phyloP scores from a whole-genome alignment of 2,888 invertebrate species.

The Drosophila nigricruria region DNA sequence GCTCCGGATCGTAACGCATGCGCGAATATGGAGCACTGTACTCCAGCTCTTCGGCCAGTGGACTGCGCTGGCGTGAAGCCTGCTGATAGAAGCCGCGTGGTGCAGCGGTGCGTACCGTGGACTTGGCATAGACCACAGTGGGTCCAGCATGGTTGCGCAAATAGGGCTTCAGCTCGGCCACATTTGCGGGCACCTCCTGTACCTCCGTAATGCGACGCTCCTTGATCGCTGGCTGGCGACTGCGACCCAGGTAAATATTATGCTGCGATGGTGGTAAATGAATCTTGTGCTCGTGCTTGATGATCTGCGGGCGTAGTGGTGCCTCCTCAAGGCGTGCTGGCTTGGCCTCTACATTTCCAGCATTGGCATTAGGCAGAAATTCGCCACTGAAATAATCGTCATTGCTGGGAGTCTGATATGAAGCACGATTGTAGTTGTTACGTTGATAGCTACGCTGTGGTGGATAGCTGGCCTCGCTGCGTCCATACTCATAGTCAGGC shows the following conservation, averaged over 20 bases:
- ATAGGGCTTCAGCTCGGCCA: slow-evolving; percentile 74
- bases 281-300: slow-evolving; percentile 81
- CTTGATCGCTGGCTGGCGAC: slow-evolving; percentile 50
- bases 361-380: slow-evolving; percentile 64
- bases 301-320: slow-evolving; percentile 51
- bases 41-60: slow-evolving; percentile 69
- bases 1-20: slow-evolving; percentile 74
- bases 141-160: slow-evolving; percentile 63
- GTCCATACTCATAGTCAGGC: slow-evolving; percentile 68
- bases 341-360: slow-evolving; percentile 66
- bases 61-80: slow-evolving; percentile 55
- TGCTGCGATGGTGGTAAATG: slow-evolving; percentile 81
- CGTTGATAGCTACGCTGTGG: slow-evolving; percentile 63
- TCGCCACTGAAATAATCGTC: slow-evolving; percentile 80
- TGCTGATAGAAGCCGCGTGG: slow-evolving; percentile 52
- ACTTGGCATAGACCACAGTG: slow-evolving; percentile 72
- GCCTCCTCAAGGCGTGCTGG: slow-evolving; percentile 77
- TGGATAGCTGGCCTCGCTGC: slow-evolving; percentile 56
- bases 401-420: slow-evolving; percentile 59
- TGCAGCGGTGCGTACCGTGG: slow-evolving; percentile 39
- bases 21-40: slow-evolving; percentile 82
- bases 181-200: slow-evolving; percentile 68
- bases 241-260: slow-evolving; percentile 76
- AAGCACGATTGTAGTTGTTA: slow-evolving; percentile 61
- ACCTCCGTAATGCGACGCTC: slow-evolving; percentile 46